A percentile compares a stretch with the other conserved stretches of the same genome.
Evolutionary conservation across 2,888 invertebrate genomes (phyloP).

Genomic region (Cheilosia variabilis): DNA sequence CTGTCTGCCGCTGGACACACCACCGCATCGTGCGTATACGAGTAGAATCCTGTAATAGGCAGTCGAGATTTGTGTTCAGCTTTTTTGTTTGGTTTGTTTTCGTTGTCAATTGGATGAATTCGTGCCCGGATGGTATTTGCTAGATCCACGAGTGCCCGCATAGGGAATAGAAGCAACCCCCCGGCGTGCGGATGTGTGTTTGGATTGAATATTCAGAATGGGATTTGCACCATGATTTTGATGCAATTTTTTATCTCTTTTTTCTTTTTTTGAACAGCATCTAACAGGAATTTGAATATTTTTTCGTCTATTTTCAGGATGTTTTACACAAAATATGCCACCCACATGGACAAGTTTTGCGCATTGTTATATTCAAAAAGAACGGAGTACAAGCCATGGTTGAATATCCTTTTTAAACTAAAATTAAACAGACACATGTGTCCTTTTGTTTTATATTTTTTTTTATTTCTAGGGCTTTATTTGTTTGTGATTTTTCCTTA

Average conservation of each 20-base stretch:
- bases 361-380: constrained; percentile 99
- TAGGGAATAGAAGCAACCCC: background rate
- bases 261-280: background rate
- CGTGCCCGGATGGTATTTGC: background rate
- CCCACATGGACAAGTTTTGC: constrained; percentile 96
- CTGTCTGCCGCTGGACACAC: constrained; percentile 15
- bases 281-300: constrained; percentile 25
- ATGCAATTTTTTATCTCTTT: background rate
- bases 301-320: constrained; percentile 90
- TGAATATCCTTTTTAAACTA: constrained; percentile 95
- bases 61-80: constrained; percentile 18
- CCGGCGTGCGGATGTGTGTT: background rate
- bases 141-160: constrained; percentile 21
- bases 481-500: constrained; percentile 85
- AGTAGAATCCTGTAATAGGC: constrained; percentile 27
- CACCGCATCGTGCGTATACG: constrained; percentile 37
- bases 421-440: background rate
- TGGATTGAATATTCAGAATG: constrained; percentile 21
- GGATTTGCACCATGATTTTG: constrained; percentile 36
- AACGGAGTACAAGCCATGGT: constrained; percentile 99
- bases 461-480: background rate
- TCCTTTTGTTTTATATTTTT: constrained; percentile 11
- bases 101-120: background rate
- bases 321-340: constrained; percentile 98
- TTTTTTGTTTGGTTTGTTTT: background rate